Percentiles rank a stretch among this genome's conserved stretches.
Evolutionary conservation across 2,113 vertebrate species (phyloP).

Genomic region (Physeter macrocephalus): DNA sequence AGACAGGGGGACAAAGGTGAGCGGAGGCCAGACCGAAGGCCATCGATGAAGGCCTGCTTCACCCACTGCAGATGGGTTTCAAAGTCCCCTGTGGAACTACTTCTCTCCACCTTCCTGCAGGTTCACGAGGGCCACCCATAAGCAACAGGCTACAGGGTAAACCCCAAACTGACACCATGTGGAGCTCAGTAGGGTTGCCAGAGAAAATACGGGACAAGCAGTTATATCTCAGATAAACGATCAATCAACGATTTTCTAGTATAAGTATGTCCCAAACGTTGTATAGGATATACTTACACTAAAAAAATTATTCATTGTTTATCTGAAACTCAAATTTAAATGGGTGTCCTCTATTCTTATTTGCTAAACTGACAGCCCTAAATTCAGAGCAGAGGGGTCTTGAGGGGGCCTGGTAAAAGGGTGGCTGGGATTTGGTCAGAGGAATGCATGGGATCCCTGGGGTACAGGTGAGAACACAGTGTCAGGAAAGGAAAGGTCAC

Average conservation of each 20-base stretch:
- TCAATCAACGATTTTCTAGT: neutral
- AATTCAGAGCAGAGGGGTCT: neutral
- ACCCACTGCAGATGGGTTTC: neutral
- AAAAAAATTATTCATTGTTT: neutral
- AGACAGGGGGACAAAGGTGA: neutral
- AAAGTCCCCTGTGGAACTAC: neutral
- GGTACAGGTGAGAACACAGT: neutral
- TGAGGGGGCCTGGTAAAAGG: neutral
- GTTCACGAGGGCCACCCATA: neutral
- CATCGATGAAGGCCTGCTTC: rapidly evolving
- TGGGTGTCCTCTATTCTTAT: neutral
- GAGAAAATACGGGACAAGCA: neutral
- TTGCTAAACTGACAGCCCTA: neutral
- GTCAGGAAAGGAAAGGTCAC: neutral
- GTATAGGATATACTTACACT: neutral
- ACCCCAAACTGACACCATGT: neutral
- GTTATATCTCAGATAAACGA: neutral
- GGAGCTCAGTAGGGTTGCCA: neutral
- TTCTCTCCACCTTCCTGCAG: neutral
- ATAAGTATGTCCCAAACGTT: neutral
- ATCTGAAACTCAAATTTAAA: neutral
- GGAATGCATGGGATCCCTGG: rapidly evolving
- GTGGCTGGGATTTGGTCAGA: neutral
- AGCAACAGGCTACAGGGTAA: neutral
- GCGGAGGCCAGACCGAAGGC: neutral